Conservation (phyloP, 2,113 vertebrate species). For the Lagenorhynchus albirostris region DNA sequence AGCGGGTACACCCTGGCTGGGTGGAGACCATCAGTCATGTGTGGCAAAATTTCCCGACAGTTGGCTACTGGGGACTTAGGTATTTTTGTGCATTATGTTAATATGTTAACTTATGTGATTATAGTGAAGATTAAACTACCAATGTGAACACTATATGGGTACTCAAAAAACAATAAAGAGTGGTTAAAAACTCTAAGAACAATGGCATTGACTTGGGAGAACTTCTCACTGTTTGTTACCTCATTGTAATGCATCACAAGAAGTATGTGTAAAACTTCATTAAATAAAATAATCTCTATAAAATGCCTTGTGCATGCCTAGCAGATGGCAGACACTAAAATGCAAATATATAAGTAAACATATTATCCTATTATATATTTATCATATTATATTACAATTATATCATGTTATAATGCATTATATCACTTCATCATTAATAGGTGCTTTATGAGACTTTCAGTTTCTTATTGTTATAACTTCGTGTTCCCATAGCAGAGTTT, state of each 20-base stretch:
- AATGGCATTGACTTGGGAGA: background rate
- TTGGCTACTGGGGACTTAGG: background rate
- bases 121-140: background rate
- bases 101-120: background rate
- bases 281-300: slow-evolving; percentile 8
- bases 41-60: background rate
- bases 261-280: background rate
- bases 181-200: background rate
- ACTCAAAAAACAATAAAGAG: background rate
- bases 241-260: background rate
- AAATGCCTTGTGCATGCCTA: background rate
- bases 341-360: background rate
- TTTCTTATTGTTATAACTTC: background rate
- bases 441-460: background rate
- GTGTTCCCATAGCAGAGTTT: background rate
- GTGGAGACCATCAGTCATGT: background rate
- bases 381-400: background rate
- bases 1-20: background rate
- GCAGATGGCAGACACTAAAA: background rate
- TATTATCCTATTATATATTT: background rate
- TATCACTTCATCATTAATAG: background rate
- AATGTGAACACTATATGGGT: background rate
- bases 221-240: background rate
- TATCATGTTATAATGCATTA: background rate
- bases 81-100: background rate